Base-by-base conservation (phyloP, 2,113 vertebrate species). In the Danio rerio region DNA sequence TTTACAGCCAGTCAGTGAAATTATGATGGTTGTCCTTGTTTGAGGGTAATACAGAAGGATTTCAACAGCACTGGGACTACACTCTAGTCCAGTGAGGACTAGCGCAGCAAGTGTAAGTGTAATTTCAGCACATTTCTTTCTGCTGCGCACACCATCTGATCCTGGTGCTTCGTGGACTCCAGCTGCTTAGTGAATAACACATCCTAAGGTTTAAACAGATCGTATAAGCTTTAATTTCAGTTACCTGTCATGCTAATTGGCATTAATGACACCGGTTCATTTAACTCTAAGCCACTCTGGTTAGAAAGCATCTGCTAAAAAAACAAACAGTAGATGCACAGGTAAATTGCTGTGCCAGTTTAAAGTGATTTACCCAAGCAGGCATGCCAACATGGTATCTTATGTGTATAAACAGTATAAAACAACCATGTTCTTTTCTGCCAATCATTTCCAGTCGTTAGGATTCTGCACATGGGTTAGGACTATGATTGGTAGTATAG, bases 61-160 rank as follows among this genome's bases (percentile, higher is more conserved):
- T 72, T 58, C 40, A 20, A 50, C 10, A 20, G 69, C 69, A 71
- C 6, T 71, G 11, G 7, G 16, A 18, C 42, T n/a, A 31, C 31
- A 31, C 9, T 56, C n/a, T 74, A 52, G 68, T 50, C 68, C 18
- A 21, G 66, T 12, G 66, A 69, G 47, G 47, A 52, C 47, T 52
- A 4, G 50, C 21, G 40, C 50, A 73, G 70, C 55, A 59, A 59
- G 31, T 43, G 9, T 7, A 43, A 71, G 68, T 12, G 11, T 21
- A n/a, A 45, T 18, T 45, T 49, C 74, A 78, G 59, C 20, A 78
- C 45, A 78, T 31, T 43, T n/a, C 13, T 42, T 76, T 76, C 42
- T 76, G 20, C 47, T 63, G n/a, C 43, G 3, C 50, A 63, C 45
- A 78, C 20, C 47, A 50, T 78, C 43, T 78, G 58, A 78, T 78